Base-by-base conservation (phyloP, 2,888 invertebrate genomes). In the Choristoneura rosaceana region DNA sequence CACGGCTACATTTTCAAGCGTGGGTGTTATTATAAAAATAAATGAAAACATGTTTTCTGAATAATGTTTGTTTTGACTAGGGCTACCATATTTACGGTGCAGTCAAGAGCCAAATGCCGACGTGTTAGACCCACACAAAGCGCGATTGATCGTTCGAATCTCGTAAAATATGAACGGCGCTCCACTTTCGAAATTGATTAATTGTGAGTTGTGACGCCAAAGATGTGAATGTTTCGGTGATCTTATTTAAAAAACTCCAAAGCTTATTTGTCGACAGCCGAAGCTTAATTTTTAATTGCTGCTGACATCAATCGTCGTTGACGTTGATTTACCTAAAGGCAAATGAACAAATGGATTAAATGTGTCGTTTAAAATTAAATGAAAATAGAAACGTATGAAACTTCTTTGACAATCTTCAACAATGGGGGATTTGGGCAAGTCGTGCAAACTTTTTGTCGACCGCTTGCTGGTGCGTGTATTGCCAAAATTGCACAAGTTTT, bases 401-500 rank as follows among this genome's bases (percentile, higher is more conserved):
- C 76, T 77, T 76, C 80, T 76, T 78, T 79, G 80, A 82, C 81
- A 81, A 75, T 74, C 80, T 76, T 79, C 79, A 80, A 83, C 81
- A 81, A 75, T 74, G 66, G 67, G 74, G 79, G 80, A 81, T 84
- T 81, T 80, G 73, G 75, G 66, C 77, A 79, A 25, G 38, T 43
- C 34, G 41, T 43, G 15, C 12, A 3, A 69, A 63, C 85, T 87
- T 85, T 84, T 81, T 78, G 74, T 76, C 76, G 78, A 63, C 70
- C 63, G 64, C 58, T 71, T 78, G 81, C 83, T 78, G 78, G 83
- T 91, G 90, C 90, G 90, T 89, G 84, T 89, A 87, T 84, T 82
- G 84, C 84, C 84, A 81, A 87, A 89, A 92, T 94, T 93, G 93
- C 88, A 81, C 90, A 94, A 93, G 93, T 93, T 93, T 92, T 92